These are phyloP conservation scores for Pollenia amentaria DNA, from an alignment of 2,888 invertebrate genomes.

Conservation along the genomic window DNA sequence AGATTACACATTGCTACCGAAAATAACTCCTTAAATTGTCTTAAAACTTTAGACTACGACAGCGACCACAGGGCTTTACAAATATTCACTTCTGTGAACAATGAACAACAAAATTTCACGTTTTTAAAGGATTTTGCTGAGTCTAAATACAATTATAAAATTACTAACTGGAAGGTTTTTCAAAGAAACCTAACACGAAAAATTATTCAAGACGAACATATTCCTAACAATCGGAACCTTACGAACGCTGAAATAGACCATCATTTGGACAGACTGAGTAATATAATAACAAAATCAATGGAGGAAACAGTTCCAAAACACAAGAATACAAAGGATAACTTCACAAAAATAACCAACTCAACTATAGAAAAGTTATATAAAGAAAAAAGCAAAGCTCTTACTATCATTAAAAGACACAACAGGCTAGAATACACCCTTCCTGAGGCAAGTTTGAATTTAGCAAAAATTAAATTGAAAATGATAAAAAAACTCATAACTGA, in stretches of 20 bases:
- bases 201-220: neutral
- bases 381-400: neutral
- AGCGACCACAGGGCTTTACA: slow-evolving; percentile 15
- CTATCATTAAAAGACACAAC: neutral
- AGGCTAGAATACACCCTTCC: too few species aligned
- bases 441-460: too few species aligned
- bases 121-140: neutral
- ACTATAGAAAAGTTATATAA: slow-evolving; percentile 5
- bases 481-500: slow-evolving; percentile 1
- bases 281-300: neutral
- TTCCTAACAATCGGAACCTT: slow-evolving; percentile 13
- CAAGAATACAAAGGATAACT: neutral
- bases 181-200: too few species aligned
- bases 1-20: too few species aligned
- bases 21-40: too few species aligned
- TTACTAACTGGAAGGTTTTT: neutral
- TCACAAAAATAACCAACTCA: neutral
- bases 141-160: neutral
- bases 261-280: neutral
- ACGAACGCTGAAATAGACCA: slow-evolving; percentile 12
- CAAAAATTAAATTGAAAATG: too few species aligned
- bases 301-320: neutral
- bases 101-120: neutral
- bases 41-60: neutral
- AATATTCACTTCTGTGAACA: neutral